phyloP scores from a whole-genome alignment of 92 coral and sea anemone species.

The Porites lobata region DNA sequence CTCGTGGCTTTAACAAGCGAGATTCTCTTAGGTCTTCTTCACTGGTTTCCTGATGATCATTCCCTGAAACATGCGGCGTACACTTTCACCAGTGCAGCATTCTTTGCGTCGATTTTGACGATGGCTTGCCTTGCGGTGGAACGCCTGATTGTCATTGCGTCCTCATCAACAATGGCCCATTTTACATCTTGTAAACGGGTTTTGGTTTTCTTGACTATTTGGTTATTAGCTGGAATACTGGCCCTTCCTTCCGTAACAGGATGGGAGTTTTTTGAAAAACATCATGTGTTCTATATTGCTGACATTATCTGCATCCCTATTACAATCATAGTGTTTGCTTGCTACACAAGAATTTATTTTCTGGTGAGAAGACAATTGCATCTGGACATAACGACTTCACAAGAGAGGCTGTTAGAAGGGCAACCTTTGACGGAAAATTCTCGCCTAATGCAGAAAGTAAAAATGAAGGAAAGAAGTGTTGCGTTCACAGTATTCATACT shows the following conservation, averaged over 20 bases:
- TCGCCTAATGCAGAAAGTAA: neutral
- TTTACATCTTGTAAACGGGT: neutral
- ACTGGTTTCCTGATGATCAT: neutral
- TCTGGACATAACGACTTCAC: neutral
- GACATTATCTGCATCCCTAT: neutral
- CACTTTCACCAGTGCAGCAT: neutral
- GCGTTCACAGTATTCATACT: conserved; percentile 3
- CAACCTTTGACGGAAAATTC: neutral
- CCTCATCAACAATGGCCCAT: neutral
- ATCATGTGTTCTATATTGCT: neutral
- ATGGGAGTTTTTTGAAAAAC: neutral
- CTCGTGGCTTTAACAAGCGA: conserved; percentile 7
- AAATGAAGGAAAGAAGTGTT: conserved; percentile 17
- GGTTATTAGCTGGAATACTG: conserved; percentile 3
- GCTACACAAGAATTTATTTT: conserved; percentile 12
- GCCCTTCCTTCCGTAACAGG: neutral
- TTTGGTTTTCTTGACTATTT: neutral
- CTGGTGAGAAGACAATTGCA: conserved; percentile 7
- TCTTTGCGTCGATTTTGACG: neutral
- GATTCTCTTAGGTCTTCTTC: neutral
- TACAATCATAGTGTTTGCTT: neutral
- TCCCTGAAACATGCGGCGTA: neutral
- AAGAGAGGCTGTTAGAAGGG: neutral
- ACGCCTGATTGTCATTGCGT: neutral
- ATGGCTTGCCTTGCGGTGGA: conserved; percentile 7